Percentiles rank a stretch among this genome's conserved stretches.
Evolutionary conservation across 2,797 vertebrate genomes (phyloP).

Genomic region (Platyrinchus mystaceus): DNA sequence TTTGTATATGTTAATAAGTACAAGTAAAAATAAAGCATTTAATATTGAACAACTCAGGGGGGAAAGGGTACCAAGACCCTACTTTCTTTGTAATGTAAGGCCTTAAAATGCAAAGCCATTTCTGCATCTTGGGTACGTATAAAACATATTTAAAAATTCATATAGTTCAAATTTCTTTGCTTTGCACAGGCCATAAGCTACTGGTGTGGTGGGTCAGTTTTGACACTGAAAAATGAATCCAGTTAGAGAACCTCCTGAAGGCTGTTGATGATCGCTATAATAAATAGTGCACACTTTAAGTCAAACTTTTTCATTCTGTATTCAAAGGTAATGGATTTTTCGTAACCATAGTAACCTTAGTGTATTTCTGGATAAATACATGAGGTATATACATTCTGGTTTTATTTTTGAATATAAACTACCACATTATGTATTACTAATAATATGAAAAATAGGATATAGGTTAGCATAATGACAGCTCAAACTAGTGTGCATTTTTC

Average conservation of each 20-base stretch:
- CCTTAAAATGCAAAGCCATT: slow-evolving; percentile 69
- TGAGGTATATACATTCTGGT: slow-evolving; percentile 82
- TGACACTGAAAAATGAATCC: slow-evolving; percentile 86
- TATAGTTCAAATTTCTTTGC: slow-evolving; percentile 78
- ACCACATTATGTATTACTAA: slow-evolving; percentile 85
- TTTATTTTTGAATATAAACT: slow-evolving; percentile 87
- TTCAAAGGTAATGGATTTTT: slow-evolving; percentile 87
- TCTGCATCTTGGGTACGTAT: slow-evolving; percentile 72
- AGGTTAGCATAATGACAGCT: slow-evolving; percentile 81
- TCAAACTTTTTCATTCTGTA: slow-evolving; percentile 87
- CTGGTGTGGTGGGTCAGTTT: slow-evolving; percentile 78
- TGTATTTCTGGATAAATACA: slow-evolving; percentile 84
- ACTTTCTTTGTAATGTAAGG: slow-evolving; percentile 59
- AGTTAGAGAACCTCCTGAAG: slow-evolving; percentile 82
- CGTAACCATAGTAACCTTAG: slow-evolving; percentile 85
- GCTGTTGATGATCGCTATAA: slow-evolving; percentile 83
- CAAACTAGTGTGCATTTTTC: slow-evolving; percentile 81
- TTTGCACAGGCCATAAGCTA: slow-evolving; percentile 74
- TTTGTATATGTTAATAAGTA: background rate
- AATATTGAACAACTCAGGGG: background rate
- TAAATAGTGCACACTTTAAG: slow-evolving; percentile 85
- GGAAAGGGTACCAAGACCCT: background rate
- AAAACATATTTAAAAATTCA: slow-evolving; percentile 80
- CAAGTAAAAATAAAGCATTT: slow-evolving; percentile 14
- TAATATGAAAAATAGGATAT: slow-evolving; percentile 83